phyloP scores from a whole-genome alignment of 2,797 vertebrate genomes.

The Melanotaenia maccullochi region DNA sequence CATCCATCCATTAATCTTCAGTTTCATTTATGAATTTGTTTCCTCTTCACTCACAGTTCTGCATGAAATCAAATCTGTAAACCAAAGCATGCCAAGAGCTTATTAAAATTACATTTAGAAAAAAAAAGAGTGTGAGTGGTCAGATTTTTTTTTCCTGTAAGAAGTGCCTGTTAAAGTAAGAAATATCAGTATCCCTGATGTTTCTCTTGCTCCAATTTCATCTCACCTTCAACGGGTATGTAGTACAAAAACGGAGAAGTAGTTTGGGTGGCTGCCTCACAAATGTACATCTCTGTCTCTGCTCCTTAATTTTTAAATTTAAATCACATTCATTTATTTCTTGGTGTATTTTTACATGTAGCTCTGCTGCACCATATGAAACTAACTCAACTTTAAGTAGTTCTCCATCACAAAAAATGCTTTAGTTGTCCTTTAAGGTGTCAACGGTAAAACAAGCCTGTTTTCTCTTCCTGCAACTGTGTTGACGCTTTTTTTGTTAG shows the following conservation, averaged over 20 bases:
- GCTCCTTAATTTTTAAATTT: slow-evolving; percentile 36
- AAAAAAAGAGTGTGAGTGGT: background rate
- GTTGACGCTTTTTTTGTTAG: slow-evolving; percentile 44
- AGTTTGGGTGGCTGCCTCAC: slow-evolving; percentile 29
- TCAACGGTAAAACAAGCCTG: slow-evolving; percentile 17
- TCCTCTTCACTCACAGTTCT: slow-evolving; percentile 6
- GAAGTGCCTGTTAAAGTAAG: slow-evolving; percentile 31
- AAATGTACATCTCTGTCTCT: slow-evolving; percentile 32
- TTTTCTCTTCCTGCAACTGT: slow-evolving; percentile 34
- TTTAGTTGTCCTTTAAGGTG: slow-evolving; percentile 30
- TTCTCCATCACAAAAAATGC: background rate
- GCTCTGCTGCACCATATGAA: slow-evolving; percentile 1
- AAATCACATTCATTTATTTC: slow-evolving; percentile 24
- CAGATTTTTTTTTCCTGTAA: slow-evolving; percentile 34
- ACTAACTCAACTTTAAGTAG: background rate
- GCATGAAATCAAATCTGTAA: slow-evolving; percentile 8
- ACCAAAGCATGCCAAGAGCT: slow-evolving; percentile 2
- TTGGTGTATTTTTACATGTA: slow-evolving; percentile 22
- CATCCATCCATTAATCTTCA: slow-evolving; percentile 12
- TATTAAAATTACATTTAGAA: slow-evolving; percentile 8
- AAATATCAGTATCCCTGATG: slow-evolving; percentile 24
- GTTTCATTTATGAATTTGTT: slow-evolving; percentile 6
- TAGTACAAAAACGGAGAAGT: slow-evolving; percentile 26
- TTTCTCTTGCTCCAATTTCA: slow-evolving; percentile 36
- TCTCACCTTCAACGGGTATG: slow-evolving; percentile 35